Conservation (phyloP, 2,797 vertebrate species). For the Argya squamiceps region DNA sequence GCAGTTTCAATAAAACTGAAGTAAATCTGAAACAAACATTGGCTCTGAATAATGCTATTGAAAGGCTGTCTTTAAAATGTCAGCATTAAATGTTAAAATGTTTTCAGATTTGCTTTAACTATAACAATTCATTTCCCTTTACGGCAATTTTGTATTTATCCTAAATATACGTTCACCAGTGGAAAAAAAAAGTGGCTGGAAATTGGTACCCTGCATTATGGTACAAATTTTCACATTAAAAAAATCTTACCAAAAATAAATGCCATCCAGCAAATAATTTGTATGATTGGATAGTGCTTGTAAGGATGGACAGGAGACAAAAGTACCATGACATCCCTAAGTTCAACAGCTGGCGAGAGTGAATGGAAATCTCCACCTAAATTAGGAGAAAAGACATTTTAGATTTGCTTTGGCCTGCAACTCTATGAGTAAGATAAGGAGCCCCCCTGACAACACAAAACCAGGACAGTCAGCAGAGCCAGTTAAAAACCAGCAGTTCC, state of each 20-base stretch:
- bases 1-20: background rate
- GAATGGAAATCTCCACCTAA: background rate
- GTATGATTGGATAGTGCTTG: background rate
- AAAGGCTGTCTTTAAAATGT: constrained; percentile 21
- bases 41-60: background rate
- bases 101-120: background rate
- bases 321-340: background rate
- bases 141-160: constrained; percentile 21
- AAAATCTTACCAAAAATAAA: background rate
- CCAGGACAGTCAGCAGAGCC: background rate
- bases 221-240: background rate
- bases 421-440: background rate
- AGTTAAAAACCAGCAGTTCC: background rate
- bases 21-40: constrained; percentile 6
- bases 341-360: background rate
- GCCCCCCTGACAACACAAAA: background rate
- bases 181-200: background rate
- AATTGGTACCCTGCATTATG: constrained; percentile 5
- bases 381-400: background rate
- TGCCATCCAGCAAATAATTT: background rate
- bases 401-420: background rate
- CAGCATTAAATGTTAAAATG: background rate
- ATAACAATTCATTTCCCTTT: background rate
- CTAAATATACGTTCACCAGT: background rate
- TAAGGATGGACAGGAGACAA: background rate